phyloP scores from a whole-genome alignment of 2,797 vertebrate species.

The Okamejei kenojei region DNA sequence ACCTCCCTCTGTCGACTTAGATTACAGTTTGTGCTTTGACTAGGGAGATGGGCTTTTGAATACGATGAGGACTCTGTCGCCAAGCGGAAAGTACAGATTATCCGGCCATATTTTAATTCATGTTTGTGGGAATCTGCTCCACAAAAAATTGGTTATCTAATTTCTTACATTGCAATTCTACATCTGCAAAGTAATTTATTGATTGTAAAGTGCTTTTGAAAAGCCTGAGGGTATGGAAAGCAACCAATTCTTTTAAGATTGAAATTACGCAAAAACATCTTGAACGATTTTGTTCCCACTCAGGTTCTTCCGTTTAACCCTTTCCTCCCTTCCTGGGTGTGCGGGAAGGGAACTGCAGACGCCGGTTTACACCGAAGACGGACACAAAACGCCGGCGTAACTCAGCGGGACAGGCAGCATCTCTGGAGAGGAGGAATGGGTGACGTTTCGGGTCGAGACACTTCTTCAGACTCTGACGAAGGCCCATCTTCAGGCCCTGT shows the following conservation, averaged over 20 bases:
- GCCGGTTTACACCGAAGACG: no score
- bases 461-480: no score
- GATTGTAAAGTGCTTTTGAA: background rate
- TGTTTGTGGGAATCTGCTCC: background rate
- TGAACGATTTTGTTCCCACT: background rate
- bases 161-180: background rate
- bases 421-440: no score
- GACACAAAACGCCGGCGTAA: no score
- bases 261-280: background rate
- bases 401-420: no score
- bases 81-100: background rate
- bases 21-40: no score
- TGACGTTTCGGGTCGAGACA: no score
- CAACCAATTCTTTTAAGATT: background rate
- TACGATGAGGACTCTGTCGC: no score
- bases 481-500: no score
- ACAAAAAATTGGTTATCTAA: background rate
- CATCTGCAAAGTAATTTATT: background rate
- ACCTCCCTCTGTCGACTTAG: no score
- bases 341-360: no score
- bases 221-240: background rate
- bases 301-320: background rate
- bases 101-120: background rate
- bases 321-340: background rate
- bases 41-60: no score